Conservation (phyloP, 2,113 vertebrate species). For the Theristicus caerulescens region DNA sequence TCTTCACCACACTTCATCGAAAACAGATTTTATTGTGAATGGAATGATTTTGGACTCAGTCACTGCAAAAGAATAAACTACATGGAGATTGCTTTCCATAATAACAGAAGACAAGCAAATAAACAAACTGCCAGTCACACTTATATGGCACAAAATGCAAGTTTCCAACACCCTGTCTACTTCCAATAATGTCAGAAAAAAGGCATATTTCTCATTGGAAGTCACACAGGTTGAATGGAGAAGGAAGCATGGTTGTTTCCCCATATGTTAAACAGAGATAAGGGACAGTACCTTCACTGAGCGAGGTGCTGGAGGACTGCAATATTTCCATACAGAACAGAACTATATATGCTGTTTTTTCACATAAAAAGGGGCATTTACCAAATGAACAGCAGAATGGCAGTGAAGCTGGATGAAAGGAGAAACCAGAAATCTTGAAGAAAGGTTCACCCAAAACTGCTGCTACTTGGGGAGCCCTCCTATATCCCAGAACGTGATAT, state of each 20-base stretch:
- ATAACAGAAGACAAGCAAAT: slow-evolving; percentile 8
- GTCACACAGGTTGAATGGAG: not conserved
- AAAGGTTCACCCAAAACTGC: not conserved
- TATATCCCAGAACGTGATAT: not conserved
- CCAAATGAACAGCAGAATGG: not conserved
- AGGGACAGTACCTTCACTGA: not conserved
- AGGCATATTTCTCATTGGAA: not conserved
- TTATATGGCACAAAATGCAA: not conserved
- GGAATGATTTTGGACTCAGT: slow-evolving; percentile 19
- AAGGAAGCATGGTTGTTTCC: not conserved
- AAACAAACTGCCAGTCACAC: slow-evolving; percentile 27
- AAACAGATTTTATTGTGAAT: not conserved
- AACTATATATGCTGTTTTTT: not conserved
- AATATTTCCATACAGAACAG: not conserved
- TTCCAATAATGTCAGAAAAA: not conserved
- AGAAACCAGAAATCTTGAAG: not conserved
- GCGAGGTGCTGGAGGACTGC: not conserved
- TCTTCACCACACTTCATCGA: not conserved
- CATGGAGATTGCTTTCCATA: not conserved
- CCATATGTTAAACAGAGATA: not conserved
- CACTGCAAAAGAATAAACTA: slow-evolving; percentile 14
- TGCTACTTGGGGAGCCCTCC: not conserved
- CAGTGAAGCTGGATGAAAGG: not conserved
- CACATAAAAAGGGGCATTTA: not conserved
- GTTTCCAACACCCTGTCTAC: not conserved